Percentiles rank a stretch among this genome's conserved stretches.
phyloP scores from a whole-genome alignment of 2,888 invertebrate genomes.

The Leucoptera coffeella region DNA sequence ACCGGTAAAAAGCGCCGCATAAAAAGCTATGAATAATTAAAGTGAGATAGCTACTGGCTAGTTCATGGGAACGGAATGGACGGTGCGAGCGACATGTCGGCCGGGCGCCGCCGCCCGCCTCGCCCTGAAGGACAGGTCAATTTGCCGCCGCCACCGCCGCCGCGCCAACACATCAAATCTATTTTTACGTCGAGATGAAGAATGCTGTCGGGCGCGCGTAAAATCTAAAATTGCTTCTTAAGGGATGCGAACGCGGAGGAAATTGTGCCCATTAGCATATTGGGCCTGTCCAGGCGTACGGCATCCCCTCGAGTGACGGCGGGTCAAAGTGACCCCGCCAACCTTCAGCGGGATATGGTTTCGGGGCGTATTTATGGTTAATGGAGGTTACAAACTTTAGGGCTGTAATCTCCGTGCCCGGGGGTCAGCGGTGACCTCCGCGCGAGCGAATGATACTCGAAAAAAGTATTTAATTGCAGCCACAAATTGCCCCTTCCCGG shows the following conservation, averaged over 20 bases:
- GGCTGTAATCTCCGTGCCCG: constrained; percentile 34
- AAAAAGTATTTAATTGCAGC: constrained; percentile 49
- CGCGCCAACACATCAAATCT: too few species aligned
- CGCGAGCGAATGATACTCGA: constrained; percentile 33
- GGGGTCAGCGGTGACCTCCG: constrained; percentile 32
- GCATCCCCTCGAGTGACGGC: too few species aligned
- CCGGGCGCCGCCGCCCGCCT: too few species aligned
- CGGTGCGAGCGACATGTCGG: constrained; percentile 40
- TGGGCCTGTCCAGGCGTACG: too few species aligned
- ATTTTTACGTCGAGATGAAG: too few species aligned
- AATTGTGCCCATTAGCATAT: too few species aligned
- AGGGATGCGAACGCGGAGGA: too few species aligned
- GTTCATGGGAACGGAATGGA: constrained; percentile 50
- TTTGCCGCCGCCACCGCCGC: too few species aligned
- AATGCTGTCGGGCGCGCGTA: too few species aligned
- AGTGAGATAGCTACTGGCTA: constrained; percentile 49
- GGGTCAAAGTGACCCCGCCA: too few species aligned
- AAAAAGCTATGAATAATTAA: constrained; percentile 55
- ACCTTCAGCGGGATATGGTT: too few species aligned
- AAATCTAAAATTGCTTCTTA: too few species aligned
- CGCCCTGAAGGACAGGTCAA: constrained; percentile 40
- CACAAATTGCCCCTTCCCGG: constrained; percentile 28
- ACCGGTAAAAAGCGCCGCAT: constrained; percentile 45
- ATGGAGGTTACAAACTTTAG: constrained; percentile 39
- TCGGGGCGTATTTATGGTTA: constrained; percentile 45